Base-by-base conservation (phyloP, 2,113 vertebrate genomes). In the Rhizomys pruinosus region DNA sequence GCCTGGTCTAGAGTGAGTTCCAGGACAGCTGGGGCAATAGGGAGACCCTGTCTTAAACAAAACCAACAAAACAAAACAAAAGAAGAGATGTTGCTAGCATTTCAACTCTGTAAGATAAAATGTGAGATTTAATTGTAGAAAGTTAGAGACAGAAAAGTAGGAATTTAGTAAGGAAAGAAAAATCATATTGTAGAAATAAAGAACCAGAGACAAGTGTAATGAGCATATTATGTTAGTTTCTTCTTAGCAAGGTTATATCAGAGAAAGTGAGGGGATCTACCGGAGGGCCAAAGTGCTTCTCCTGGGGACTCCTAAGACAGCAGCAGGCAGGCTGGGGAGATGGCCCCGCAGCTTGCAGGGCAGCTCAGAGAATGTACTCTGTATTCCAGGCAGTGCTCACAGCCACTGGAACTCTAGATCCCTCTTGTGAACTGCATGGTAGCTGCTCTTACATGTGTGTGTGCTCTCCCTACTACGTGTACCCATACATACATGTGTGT, bases 61-160 rank as follows among this genome's bases (percentile, higher is more conserved):
- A n/a, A n/a, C n/a, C n/a, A n/a, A n/a, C n/a, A n/a, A n/a, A n/a
- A n/a, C n/a, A n/a, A n/a, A n/a, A n/a, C n/a, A n/a, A n/a, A n/a
- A n/a, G n/a, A n/a, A 74, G n/a, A 78, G 90, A 25, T 69, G 52
- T 27, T 32, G 4, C 37, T 15, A 68, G 42, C 11, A 79, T 79
- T 87, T 84, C 29, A 84, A 47, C 23, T 71, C n/a, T 76, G 23
- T 37, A 79, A 80, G 81, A 57, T 71, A 80, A 87, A 78, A 66
- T 63, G 47, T 68, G 29, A 87, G 34, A 61, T 22, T 82, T 90
- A 32, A 93, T 63, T 72, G 42, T 5, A 69, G 23, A 92, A 82
- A 87, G 32, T 84, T 23, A 90, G 64, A 92, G 92, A 78, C 7
- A 68, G 55, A 86, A 91, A 66, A 89, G 63, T 82, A 57, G 59